Conservation (phyloP, 1,140 invertebrate genomes). For the Drosophila bocki region DNA sequence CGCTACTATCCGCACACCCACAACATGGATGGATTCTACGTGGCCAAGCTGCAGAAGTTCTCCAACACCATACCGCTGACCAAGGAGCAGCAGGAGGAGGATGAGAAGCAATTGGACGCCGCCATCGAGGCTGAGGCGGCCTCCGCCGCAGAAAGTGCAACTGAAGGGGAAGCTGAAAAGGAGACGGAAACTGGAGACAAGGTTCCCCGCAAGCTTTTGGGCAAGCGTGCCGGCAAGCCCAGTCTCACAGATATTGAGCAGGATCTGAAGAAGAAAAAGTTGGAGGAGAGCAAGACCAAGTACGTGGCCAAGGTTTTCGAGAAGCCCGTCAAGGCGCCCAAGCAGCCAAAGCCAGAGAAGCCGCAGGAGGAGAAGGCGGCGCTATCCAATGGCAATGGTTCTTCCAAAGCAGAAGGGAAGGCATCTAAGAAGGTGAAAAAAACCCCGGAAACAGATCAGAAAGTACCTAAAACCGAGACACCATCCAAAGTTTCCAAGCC, state of each 20-base stretch:
- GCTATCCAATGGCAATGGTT: conserved; percentile 4
- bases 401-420: neutral
- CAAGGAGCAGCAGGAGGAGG: conserved; percentile 86
- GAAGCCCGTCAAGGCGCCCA: conserved; percentile 73
- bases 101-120: conserved; percentile 76
- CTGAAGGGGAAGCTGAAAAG: conserved; percentile 8
- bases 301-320: conserved; percentile 85
- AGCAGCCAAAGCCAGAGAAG: conserved; percentile 58
- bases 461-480: neutral
- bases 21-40: conserved; percentile 99
- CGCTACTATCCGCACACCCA: conserved; percentile 99
- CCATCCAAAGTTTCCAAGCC: neutral
- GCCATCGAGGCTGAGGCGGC: conserved; percentile 56
- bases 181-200: conserved; percentile 71
- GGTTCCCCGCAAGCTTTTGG: conserved; percentile 55
- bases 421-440: neutral
- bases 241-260: conserved; percentile 64
- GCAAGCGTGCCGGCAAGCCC: conserved; percentile 82
- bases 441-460: neutral
- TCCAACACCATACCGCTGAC: conserved; percentile 91
- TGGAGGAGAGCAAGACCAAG: conserved; percentile 77
- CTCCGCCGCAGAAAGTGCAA: neutral
- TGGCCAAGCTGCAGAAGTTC: conserved; percentile 99
- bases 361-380: conserved; percentile 5
- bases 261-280: conserved; percentile 82